Base-by-base conservation (phyloP, 2,888 invertebrate genomes). In the Boloria selene region DNA sequence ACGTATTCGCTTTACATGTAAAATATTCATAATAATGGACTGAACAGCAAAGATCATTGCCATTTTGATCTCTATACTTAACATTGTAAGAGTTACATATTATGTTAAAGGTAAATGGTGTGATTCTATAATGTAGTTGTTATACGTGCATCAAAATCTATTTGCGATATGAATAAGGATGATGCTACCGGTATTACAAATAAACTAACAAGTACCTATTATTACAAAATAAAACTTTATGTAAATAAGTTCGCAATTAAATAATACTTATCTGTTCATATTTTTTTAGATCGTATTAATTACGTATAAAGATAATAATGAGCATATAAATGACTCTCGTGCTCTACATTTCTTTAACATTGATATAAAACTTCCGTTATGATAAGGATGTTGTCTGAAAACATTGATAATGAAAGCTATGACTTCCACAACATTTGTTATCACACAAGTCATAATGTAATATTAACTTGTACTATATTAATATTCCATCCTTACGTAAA, bases 1-100 rank as follows among this genome's bases (percentile, higher is more conserved):
- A 65, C 54, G 38, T 49, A 67, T 49, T 64, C 61, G 51, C 61
- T 70, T 70, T 67, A 67, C 67, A 70, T 71, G 70, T 65, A 68
- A 71, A 68, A 69, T 72, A 66, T 67, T 67, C 60, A 63, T 53
- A 60, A 60, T 53, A 60, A 60, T 54, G 49, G 58, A 64, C 55
- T 59, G 45, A 64, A 49, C 26, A 44, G 13, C 42, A 56, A 51
- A 53, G 38, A 14, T 45, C 47, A 49, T 3, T 26, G 22, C 10
- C 22, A 53, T n/a, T 47, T 58, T 66, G 56, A 62, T 52, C 62
- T 58, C 58, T 66, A 62, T 45, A 2, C 4, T 0, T 2, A 52
- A n/a, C 3, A 4, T 5, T 18, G 38, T 56, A 56, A 61, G 56
- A 55, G 13, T 17, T 51, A 50, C 13, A 31, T 49, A 50, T 13